Evolutionary conservation across 1,140 invertebrate species (phyloP).

Genomic region (Agrilus planipennis): DNA sequence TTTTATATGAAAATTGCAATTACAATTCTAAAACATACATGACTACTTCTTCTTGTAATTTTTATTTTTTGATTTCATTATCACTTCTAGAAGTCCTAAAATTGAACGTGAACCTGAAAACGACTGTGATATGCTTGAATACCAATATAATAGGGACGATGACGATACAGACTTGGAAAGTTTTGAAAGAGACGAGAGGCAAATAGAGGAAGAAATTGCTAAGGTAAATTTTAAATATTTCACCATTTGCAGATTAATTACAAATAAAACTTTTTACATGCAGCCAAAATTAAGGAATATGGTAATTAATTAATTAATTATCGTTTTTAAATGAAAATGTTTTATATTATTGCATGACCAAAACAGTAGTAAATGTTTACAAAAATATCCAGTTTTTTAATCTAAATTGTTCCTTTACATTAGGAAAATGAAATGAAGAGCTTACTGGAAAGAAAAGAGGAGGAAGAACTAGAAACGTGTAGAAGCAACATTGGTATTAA

Average conservation of each 20-base stretch:
- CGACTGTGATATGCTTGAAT: slow-evolving; percentile 31
- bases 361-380: too few relatives aligned
- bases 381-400: not conserved
- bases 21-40: too few relatives aligned
- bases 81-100: slow-evolving; percentile 4
- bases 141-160: slow-evolving; percentile 16
- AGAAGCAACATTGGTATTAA: slow-evolving; percentile 30
- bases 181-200: slow-evolving; percentile 39
- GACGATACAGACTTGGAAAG: slow-evolving; percentile 33
- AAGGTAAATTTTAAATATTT: slow-evolving; percentile 27
- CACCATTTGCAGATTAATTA: too few relatives aligned
- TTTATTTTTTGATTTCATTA: too few relatives aligned
- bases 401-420: too few relatives aligned
- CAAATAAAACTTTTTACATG: too few relatives aligned
- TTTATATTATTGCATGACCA: too few relatives aligned
- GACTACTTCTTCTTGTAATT: too few relatives aligned
- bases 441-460: slow-evolving; percentile 35
- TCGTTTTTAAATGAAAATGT: too few relatives aligned
- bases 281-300: too few relatives aligned
- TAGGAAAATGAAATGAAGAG: slow-evolving; percentile 43
- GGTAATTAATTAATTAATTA: too few relatives aligned
- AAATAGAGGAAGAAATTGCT: slow-evolving; percentile 37
- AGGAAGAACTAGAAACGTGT: slow-evolving; percentile 28
- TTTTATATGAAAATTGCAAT: too few relatives aligned
- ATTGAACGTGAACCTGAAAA: slow-evolving; percentile 19